phyloP scores from a whole-genome alignment of 2,113 vertebrate genomes.

The Chroicocephalus ridibundus region DNA sequence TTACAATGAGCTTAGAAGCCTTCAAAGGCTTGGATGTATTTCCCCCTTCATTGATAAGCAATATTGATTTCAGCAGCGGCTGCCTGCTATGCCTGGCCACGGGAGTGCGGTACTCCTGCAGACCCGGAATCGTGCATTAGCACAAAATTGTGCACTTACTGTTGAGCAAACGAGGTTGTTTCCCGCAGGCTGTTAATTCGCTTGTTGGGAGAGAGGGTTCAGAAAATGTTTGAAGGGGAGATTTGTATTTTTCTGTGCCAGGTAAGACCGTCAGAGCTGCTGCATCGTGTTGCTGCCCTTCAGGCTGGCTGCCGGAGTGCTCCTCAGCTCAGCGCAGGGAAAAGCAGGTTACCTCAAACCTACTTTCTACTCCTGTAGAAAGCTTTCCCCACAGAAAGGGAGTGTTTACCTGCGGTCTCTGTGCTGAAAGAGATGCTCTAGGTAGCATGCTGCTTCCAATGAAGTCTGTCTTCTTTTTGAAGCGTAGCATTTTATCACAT shows the following conservation, averaged over 20 bases:
- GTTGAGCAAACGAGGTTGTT: neutral
- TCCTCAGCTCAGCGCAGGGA: neutral
- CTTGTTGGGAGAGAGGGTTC: neutral
- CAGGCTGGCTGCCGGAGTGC: neutral
- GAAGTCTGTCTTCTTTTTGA: neutral
- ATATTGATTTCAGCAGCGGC: constrained; percentile 6
- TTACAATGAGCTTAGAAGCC: constrained; percentile 27
- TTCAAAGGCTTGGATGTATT: constrained; percentile 38
- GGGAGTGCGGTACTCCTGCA: neutral
- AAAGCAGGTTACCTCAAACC: neutral
- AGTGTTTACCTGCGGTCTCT: neutral
- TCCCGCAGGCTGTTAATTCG: neutral
- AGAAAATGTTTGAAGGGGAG: neutral
- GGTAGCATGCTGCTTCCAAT: neutral
- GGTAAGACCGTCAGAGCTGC: neutral
- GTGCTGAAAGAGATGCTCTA: neutral
- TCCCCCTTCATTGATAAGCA: constrained; percentile 39
- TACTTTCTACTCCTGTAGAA: neutral
- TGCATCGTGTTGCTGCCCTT: neutral
- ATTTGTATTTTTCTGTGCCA: neutral
- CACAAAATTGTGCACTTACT: neutral
- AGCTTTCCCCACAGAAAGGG: neutral
- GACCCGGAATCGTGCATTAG: neutral
- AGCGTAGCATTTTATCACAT: neutral
- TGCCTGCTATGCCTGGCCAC: neutral